Evolutionary conservation across 2,888 invertebrate genomes (phyloP).

Genomic region (Conops quadrifasciatus): DNA sequence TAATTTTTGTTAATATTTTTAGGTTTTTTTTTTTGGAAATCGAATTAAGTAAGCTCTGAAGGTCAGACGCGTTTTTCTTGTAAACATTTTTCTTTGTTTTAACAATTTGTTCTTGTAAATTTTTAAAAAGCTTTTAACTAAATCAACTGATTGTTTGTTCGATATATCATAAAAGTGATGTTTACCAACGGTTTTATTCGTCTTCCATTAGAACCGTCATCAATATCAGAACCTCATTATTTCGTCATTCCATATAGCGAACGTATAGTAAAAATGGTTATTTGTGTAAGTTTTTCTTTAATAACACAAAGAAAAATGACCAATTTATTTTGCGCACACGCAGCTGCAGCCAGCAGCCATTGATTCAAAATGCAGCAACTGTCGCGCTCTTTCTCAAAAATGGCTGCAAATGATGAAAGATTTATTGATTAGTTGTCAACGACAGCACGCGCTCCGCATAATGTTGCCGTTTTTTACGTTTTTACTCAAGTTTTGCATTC

Average conservation of each 20-base stretch:
- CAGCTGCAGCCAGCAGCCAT: background rate
- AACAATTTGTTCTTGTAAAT: too few relatives aligned
- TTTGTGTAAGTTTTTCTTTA: background rate
- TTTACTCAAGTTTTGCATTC: background rate
- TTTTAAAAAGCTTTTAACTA: too few relatives aligned
- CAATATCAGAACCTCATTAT: background rate
- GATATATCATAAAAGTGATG: too few relatives aligned
- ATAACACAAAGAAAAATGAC: background rate
- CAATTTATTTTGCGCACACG: background rate
- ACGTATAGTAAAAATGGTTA: background rate
- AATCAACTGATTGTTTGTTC: too few relatives aligned
- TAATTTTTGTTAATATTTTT: too few relatives aligned
- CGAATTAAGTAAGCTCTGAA: too few relatives aligned
- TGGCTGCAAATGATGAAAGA: conserved; percentile 28
- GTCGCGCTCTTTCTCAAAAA: background rate
- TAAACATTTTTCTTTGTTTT: too few relatives aligned
- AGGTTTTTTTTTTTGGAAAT: too few relatives aligned
- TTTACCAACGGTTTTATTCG: too few relatives aligned
- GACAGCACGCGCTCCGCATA: conserved; percentile 12
- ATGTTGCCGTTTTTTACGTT: background rate
- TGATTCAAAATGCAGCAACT: background rate
- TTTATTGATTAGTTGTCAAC: conserved; percentile 32
- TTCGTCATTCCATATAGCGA: too few relatives aligned
- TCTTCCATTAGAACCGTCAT: too few relatives aligned
- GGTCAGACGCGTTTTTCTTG: too few relatives aligned